phyloP scores from a whole-genome alignment of 2,888 invertebrate genomes.

The Rhagophthalmus giganteus region DNA sequence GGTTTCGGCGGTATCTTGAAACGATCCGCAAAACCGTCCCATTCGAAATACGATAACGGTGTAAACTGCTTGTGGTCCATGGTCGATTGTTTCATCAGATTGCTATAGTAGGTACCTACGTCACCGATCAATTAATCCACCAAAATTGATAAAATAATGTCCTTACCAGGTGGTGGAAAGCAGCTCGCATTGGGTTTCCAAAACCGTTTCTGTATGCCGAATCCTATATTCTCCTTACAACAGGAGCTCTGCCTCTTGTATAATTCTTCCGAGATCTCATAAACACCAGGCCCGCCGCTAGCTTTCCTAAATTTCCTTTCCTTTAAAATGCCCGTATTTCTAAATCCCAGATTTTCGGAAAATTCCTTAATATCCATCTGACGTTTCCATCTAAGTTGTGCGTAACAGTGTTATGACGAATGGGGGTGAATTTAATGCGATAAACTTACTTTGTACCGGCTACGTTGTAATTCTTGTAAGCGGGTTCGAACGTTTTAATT shows the following conservation, averaged over 20 bases:
- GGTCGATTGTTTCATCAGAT: background rate
- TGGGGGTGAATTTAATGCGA: too few species aligned
- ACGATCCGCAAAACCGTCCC: slow-evolving; percentile 45
- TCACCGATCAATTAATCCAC: too few species aligned
- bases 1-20: slow-evolving; percentile 40
- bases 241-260: slow-evolving; percentile 31
- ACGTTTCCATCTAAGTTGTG: slow-evolving; percentile 41
- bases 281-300: slow-evolving; percentile 39
- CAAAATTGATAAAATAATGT: too few species aligned
- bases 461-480: slow-evolving; percentile 26
- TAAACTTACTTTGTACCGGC: slow-evolving; percentile 17
- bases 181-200: slow-evolving; percentile 15
- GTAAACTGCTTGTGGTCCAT: slow-evolving; percentile 35
- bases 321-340: slow-evolving; percentile 35
- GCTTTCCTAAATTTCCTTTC: slow-evolving; percentile 30
- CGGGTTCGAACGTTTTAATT: slow-evolving; percentile 21
- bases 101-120: slow-evolving; percentile 27
- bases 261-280: slow-evolving; percentile 35
- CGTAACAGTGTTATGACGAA: too few species aligned
- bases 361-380: slow-evolving; percentile 38
- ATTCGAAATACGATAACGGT: slow-evolving; percentile 44
- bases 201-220: slow-evolving; percentile 39
- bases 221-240: slow-evolving; percentile 33
- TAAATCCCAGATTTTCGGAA: slow-evolving; percentile 40
- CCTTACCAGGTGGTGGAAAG: slow-evolving; percentile 39